phyloP scores from a whole-genome alignment of 2,797 vertebrate genomes.

The Platalea minor region DNA sequence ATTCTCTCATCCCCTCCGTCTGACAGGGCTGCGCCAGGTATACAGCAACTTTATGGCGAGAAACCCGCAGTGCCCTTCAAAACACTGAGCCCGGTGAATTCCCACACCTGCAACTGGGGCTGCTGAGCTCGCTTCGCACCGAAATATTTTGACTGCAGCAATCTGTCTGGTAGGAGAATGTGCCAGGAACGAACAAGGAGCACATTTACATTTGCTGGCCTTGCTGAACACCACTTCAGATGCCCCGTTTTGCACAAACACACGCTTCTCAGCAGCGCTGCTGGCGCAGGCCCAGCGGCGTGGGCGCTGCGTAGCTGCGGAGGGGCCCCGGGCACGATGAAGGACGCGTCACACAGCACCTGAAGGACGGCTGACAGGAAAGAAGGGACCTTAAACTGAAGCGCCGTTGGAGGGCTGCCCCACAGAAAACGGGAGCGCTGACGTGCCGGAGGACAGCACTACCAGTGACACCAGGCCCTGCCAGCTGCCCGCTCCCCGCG shows the following conservation, averaged over 20 bases:
- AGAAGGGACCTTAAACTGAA: background rate
- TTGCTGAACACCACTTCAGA: background rate
- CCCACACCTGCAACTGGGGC: background rate
- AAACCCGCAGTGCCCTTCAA: background rate
- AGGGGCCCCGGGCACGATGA: background rate
- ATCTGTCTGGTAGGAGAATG: background rate
- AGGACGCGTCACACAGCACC: rapidly evolving
- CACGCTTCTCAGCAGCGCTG: background rate
- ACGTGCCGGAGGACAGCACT: rapidly evolving
- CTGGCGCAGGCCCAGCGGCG: background rate
- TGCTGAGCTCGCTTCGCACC: background rate
- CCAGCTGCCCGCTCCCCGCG: rapidly evolving
- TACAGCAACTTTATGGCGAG: background rate
- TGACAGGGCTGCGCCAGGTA: background rate
- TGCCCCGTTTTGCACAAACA: background rate
- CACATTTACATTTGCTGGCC: background rate
- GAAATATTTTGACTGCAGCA: background rate
- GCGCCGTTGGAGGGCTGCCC: background rate
- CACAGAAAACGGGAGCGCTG: background rate
- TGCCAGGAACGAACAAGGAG: constrained; percentile 22
- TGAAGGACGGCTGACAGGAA: too few relatives aligned
- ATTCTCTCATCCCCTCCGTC: background rate
- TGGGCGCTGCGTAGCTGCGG: rapidly evolving
- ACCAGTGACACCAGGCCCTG: rapidly evolving
- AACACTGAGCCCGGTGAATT: background rate